Percentiles rank a stretch among this genome's conserved stretches.
These are phyloP conservation scores for Leptatherina wallacei DNA, from an alignment of 2,797 vertebrate species.

Conservation along the genomic window DNA sequence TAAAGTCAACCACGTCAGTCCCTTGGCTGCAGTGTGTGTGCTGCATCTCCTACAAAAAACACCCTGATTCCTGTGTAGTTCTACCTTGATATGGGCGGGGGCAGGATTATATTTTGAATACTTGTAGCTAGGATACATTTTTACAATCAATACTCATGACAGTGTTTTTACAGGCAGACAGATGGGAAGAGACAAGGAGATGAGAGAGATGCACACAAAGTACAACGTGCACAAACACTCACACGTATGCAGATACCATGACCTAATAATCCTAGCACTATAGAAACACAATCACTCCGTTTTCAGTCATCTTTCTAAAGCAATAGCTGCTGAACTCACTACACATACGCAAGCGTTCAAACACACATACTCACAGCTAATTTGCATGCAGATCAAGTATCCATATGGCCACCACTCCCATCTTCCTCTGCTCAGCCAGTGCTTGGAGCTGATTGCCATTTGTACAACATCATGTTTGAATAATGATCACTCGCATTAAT, in stretches of 20 bases:
- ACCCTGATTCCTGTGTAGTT: conserved; percentile 1
- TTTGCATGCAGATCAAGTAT: conserved; percentile 62
- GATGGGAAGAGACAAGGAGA: conserved; percentile 27
- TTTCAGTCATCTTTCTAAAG: conserved; percentile 34
- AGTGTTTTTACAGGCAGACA: conserved; percentile 27
- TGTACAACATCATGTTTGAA: conserved; percentile 33
- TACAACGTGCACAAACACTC: background rate
- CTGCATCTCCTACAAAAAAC: background rate
- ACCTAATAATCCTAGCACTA: conserved; percentile 62
- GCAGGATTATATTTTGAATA: background rate
- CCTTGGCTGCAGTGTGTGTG: background rate
- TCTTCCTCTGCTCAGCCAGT: conserved; percentile 33
- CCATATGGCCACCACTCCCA: conserved; percentile 54
- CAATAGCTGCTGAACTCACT: conserved; percentile 35
- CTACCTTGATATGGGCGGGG: background rate
- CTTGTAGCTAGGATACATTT: conserved; percentile 1
- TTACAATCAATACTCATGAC: conserved; percentile 3
- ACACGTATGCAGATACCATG: conserved; percentile 33
- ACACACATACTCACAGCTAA: conserved; percentile 43
- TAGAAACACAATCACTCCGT: conserved; percentile 50
- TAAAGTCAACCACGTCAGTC: conserved; percentile 13
- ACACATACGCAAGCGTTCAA: conserved; percentile 21
- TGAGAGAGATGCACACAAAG: conserved; percentile 1
- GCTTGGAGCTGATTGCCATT: conserved; percentile 25
- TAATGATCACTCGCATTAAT: conserved; percentile 4